These are phyloP conservation scores for Heterocephalus glaber DNA, from an alignment of 2,113 vertebrate species.

Conservation along the genomic window DNA sequence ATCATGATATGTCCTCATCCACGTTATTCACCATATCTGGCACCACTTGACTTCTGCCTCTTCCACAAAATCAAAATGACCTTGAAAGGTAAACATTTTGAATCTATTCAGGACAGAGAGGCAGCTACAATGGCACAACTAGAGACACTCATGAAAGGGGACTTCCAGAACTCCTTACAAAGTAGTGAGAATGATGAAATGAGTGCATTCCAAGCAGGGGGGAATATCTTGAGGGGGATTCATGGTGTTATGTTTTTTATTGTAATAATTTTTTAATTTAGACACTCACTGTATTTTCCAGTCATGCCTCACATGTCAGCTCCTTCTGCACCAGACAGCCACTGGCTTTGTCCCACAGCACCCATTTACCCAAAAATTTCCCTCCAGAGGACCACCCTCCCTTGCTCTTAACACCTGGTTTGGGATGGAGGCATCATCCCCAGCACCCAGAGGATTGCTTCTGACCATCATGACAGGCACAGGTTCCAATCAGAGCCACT, in stretches of 20 bases:
- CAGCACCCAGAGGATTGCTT: neutral
- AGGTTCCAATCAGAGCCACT: neutral
- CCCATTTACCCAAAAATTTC: neutral
- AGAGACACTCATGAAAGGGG: too few relatives aligned
- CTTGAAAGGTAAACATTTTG: too few relatives aligned
- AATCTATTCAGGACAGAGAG: too few relatives aligned
- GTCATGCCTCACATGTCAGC: neutral
- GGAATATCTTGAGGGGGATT: too few relatives aligned
- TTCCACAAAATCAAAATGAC: too few relatives aligned
- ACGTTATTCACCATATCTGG: neutral
- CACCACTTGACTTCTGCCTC: neutral
- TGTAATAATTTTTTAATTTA: too few relatives aligned
- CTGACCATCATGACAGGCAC: neutral
- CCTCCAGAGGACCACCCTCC: neutral
- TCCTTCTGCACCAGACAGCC: accelerated
- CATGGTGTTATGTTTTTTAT: too few relatives aligned
- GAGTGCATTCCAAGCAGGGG: too few relatives aligned
- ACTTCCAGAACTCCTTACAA: too few relatives aligned
- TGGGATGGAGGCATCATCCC: accelerated
- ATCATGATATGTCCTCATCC: neutral
- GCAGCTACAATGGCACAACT: too few relatives aligned
- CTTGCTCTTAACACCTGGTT: neutral
- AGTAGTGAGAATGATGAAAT: too few relatives aligned
- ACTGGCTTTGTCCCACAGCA: neutral
- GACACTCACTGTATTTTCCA: too few relatives aligned